phyloP scores from a whole-genome alignment of 1,140 invertebrate species.

The Pseudomyrmex gracilis region DNA sequence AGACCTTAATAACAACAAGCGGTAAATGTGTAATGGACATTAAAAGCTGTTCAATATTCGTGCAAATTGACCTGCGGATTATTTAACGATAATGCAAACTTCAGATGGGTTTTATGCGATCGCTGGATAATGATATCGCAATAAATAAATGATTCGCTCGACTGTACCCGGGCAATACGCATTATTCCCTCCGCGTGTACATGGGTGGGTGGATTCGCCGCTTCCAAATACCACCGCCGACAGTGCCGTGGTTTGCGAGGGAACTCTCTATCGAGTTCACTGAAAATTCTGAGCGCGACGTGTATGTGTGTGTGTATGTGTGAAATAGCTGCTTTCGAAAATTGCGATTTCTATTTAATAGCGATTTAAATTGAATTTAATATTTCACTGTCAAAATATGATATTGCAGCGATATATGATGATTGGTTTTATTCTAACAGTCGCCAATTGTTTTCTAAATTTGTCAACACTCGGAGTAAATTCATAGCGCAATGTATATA shows the following conservation, averaged over 20 bases:
- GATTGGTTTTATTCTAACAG: neutral
- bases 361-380: constrained; percentile 7
- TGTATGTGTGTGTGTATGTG: no score
- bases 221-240: constrained; percentile 4
- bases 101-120: constrained; percentile 66
- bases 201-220: neutral
- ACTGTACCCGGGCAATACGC: constrained; percentile 17
- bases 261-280: no score
- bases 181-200: constrained; percentile 34
- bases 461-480: neutral
- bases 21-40: constrained; percentile 29
- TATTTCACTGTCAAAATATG: constrained; percentile 7
- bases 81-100: constrained; percentile 68
- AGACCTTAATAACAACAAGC: constrained; percentile 45
- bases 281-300: neutral
- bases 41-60: constrained; percentile 58
- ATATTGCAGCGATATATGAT: neutral
- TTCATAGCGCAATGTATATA: neutral
- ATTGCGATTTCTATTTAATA: constrained; percentile 18
- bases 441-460: neutral
- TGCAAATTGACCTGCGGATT: constrained; percentile 63
- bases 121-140: constrained; percentile 45
- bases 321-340: neutral
- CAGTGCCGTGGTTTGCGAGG: constrained; percentile 2
- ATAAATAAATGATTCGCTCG: constrained; percentile 60